Percentiles rank a stretch among this genome's conserved stretches.
phyloP scores from a whole-genome alignment of 2,797 vertebrate species.

The Lindbergichthys nudifrons region DNA sequence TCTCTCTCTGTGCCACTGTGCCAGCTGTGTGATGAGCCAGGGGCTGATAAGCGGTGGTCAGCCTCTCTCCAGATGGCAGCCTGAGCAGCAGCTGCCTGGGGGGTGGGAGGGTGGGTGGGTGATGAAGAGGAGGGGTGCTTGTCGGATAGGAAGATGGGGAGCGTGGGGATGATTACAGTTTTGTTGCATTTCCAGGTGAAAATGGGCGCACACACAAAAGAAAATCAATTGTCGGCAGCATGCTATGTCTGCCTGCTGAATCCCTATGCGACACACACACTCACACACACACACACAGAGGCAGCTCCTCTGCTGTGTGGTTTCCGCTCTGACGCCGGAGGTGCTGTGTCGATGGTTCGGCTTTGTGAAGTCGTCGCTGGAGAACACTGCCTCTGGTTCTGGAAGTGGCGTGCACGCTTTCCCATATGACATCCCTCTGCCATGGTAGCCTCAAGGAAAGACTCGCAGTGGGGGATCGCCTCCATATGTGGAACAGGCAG shows the following conservation, averaged over 20 bases:
- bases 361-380: constrained; percentile 52
- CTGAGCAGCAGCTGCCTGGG: constrained; percentile 81
- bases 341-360: constrained; percentile 51
- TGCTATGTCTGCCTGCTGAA: constrained; percentile 54
- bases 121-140: constrained; percentile 7
- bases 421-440: constrained; percentile 54
- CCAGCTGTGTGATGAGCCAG: constrained; percentile 82
- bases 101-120: constrained; percentile 46
- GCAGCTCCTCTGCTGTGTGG: constrained; percentile 38
- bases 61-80: constrained; percentile 83
- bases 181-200: constrained; percentile 79
- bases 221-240: constrained; percentile 74
- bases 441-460: constrained; percentile 47
- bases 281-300: constrained; percentile 12
- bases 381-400: constrained; percentile 46
- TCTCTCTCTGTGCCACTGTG: constrained; percentile 54
- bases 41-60: constrained; percentile 83
- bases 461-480: constrained; percentile 38
- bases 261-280: constrained; percentile 8
- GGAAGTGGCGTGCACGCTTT: constrained; percentile 44
- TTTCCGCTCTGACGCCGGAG: constrained; percentile 50
- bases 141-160: constrained; percentile 34
- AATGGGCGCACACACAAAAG: constrained; percentile 68
- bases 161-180: constrained; percentile 74
- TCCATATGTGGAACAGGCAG: constrained; percentile 40